Evolutionary conservation across 2,113 vertebrate species (phyloP), one percentile per base, ranked within the genome.

Genomic region (Poecile atricapillus): DNA sequence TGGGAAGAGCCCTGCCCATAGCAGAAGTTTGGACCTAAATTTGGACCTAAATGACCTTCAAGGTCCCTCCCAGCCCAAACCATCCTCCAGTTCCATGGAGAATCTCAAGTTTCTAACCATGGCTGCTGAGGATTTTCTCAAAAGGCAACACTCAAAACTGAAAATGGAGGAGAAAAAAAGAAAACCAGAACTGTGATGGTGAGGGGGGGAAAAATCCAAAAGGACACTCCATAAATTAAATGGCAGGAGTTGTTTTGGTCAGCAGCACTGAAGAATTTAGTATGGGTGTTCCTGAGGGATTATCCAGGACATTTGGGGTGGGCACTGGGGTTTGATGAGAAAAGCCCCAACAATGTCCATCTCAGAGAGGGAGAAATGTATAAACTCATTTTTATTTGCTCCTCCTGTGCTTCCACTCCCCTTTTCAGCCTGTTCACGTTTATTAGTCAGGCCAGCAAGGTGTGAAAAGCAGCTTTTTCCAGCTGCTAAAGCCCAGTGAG

Each of bases 281-380:
- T 3, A 1, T 7, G 20, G 15, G 1, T 23, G 5, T 7, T 53
- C 74, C 82, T 9, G 22, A 43, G 41, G 46, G 21, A 27, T n/a
- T 43, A 5, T 12, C 27, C 63, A 28, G 50, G 44, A 33, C 3
- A 2, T 27, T 11, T 15, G 23, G 52, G 67, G 11, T 18, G 35
- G 67, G 44, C 15, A 24, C 20, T 1, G 0, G 24, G 33, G 9
- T 50, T 44, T 4, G 2, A 0, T 5, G 53, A 15, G 13, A 6
- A 59, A 35, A 68, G 16, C 30, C 37, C 49, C 0, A 0, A 1
- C 4, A 6, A 18, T 1, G 8, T 13, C 37, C 5, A 1, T 6
- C 53, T 46, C 30, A 8, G 23, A 9, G 27, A 0, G 8, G 14
- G 13, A 13, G 24, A 39, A 75, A 21, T 0, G 0, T 1, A 5